Base-by-base conservation (phyloP, 2,797 vertebrate species). In the Babyrousa celebensis region DNA sequence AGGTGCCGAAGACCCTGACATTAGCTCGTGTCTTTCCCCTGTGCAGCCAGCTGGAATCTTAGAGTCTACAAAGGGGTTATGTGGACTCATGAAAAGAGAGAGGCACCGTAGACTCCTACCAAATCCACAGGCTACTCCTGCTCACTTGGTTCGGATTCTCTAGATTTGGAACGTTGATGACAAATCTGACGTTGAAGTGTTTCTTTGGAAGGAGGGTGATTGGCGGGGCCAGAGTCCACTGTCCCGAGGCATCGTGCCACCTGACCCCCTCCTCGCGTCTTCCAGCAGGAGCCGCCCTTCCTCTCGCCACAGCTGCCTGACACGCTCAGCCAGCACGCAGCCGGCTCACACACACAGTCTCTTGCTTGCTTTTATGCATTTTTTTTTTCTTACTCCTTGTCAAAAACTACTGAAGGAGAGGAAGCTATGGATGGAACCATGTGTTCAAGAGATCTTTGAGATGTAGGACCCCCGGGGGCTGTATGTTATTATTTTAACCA, bases 391-490 rank as follows among this genome's bases (percentile, higher is more conserved):
- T 20, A 54, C 56, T 72, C 17, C n/a, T 88, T 94, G 65, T 80
- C 40, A 60, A 72, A 71, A 63, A 48, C 58, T 77, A 36, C 32
- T 78, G 63, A 48, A 84, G 52, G 40, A 83, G 85, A 88, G 14
- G 36, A 94, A 68, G 52, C 92, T 70, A 56, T 86, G 27, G 5
- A 48, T 67, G 14, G 68, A 82, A 75, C 27, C 56, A 9, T 79
- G 25, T 78, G 12, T 27, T 79, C 43, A 48, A 83, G 77, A 56
- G 32, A 36, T 85, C 32, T 74, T 84, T 96, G 87, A 93, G 43
- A 65, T 65, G 0, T 27, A 89, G 56, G 48, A 71, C 32, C 5
- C 5, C 43, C 12, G 6, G 2, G 52, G 74, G 3, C 62, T 85
- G 9, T 27, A 25, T 58, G 29, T 63, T 87, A 71, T n/a, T 79